Conservation (phyloP, 2,888 invertebrate genomes). For the Rotaria socialis region DNA sequence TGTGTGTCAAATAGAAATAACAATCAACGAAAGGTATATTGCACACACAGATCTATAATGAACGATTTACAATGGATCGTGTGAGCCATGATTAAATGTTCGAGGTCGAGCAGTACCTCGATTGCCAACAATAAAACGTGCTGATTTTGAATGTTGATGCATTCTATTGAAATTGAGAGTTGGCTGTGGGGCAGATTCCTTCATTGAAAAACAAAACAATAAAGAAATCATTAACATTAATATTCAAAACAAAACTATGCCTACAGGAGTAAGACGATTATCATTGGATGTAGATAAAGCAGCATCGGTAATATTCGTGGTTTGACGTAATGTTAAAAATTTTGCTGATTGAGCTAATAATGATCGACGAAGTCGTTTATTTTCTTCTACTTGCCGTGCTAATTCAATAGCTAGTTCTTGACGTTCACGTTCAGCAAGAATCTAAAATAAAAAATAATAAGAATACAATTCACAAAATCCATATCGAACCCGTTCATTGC, state of each 20-base stretch:
- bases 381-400: conserved; percentile 16
- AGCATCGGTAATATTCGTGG: background rate
- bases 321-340: conserved; percentile 21
- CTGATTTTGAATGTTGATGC: background rate
- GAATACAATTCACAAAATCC: no score
- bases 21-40: conserved; percentile 1
- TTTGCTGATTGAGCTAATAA: conserved; percentile 29
- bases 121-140: background rate
- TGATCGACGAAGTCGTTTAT: conserved; percentile 23
- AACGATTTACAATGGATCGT: conserved; percentile 4
- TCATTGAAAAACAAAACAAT: background rate
- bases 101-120: background rate
- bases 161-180: background rate
- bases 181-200: background rate
- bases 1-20: conserved; percentile 4
- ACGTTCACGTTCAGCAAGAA: conserved; percentile 12
- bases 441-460: background rate
- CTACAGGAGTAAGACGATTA: background rate
- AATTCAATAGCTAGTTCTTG: conserved; percentile 36
- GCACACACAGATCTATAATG: background rate
- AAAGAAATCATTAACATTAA: background rate
- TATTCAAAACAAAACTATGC: background rate
- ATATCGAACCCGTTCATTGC: background rate
- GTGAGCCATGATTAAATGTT: background rate
- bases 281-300: background rate